These are phyloP conservation scores for Cyclophora albipunctata DNA, from an alignment of 2,888 invertebrate species.

Conservation along the genomic window DNA sequence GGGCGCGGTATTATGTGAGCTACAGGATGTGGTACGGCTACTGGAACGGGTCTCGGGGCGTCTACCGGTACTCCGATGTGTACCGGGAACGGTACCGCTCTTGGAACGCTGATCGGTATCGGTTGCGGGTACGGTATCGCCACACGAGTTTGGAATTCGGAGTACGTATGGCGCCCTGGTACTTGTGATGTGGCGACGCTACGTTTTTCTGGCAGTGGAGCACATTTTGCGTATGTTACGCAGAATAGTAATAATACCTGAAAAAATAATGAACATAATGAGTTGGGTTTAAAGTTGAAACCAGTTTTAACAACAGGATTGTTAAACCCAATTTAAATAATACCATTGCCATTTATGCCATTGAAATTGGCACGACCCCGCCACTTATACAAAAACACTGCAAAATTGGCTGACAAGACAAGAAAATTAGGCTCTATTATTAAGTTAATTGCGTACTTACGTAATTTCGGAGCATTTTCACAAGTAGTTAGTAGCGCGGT, in stretches of 20 bases:
- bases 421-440: constrained; percentile 3
- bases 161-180: constrained; percentile 52
- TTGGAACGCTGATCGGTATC: constrained; percentile 45
- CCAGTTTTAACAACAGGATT: too few species aligned
- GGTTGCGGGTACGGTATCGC: constrained; percentile 72
- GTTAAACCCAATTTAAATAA: too few species aligned
- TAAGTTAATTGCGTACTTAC: constrained; percentile 7
- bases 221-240: constrained; percentile 12
- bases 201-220: constrained; percentile 6
- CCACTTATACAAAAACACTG: too few species aligned
- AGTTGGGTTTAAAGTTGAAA: too few species aligned
- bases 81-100: constrained; percentile 67
- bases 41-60: constrained; percentile 61
- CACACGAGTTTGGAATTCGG: constrained; percentile 66
- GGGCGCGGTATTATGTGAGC: constrained; percentile 64
- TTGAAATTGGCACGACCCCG: not conserved
- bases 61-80: constrained; percentile 68
- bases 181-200: constrained; percentile 16
- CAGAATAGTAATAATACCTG: constrained; percentile 38
- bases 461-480: constrained; percentile 36
- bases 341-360: too few species aligned
- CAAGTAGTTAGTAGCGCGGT: constrained; percentile 22
- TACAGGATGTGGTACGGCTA: constrained; percentile 66
- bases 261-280: constrained; percentile 8
- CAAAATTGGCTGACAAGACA: constrained; percentile 3